Base-by-base conservation (phyloP, 2,888 invertebrate species). In the Phyllotreta striolata region DNA sequence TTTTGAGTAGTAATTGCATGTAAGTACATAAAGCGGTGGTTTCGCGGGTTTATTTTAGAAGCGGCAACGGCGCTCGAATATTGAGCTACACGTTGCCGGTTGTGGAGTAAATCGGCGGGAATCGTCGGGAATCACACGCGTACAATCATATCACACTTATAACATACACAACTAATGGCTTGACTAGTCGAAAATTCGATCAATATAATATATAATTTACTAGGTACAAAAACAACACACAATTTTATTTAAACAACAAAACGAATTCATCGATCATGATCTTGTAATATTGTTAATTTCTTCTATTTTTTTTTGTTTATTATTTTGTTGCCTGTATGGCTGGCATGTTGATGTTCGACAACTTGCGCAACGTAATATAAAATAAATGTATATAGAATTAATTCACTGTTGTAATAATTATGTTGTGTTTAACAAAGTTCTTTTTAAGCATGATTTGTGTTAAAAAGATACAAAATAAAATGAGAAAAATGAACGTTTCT, bases 401-500 rank as follows among this genome's bases (percentile, higher is more conserved):
- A n/a, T 40, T n/a, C 41, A n/a, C 2, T 40, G 2, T 10, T 9
- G 2, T n/a, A 40, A 10, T n/a, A 34, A 38, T 12, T 37, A 13
- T 39, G 40, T 61, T 57, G 57, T 54, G 57, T 63, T 38, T 44
- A 46, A 38, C 40, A 14, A 58, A 43, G n/a, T 24, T 58, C 34
- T 14, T 44, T 10, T 35, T 12, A 35, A 63, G 64, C 64, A 64
- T 64, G 64, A 34, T 39, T 35, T 14, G 24, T 35, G 40, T 13
- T n/a, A 40, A 41, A 38, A 62, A 49, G 61, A 59, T 55, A 51
- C 59, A 64, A 61, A 13, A 52, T n/a, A n/a, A 44, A 63, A 35
- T 24, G 55, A 47, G 39, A 37, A 64, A 62, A 49, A 47, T 55
- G 55, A 62, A 24, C 58, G 56, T 65, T 70, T 71, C 58, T 72